phyloP scores from a whole-genome alignment of 2,888 invertebrate genomes.

The Crossocerus cetratus region DNA sequence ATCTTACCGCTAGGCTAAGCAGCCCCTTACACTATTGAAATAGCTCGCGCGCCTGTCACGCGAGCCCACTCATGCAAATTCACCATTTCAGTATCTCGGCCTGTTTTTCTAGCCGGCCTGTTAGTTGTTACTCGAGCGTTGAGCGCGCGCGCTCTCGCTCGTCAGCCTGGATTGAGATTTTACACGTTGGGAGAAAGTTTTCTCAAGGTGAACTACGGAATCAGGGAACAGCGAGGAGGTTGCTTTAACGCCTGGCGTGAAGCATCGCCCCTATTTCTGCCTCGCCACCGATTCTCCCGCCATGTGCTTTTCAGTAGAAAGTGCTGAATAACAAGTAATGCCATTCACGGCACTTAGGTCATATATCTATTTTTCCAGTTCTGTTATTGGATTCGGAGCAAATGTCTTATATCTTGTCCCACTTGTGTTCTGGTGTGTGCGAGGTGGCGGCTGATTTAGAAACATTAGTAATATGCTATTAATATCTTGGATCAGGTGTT shows the following conservation, averaged over 20 bases:
- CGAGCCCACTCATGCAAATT: neutral
- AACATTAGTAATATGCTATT: no score
- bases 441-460: no score
- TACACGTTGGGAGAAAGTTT: constrained; percentile 35
- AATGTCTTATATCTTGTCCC: no score
- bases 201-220: constrained; percentile 38
- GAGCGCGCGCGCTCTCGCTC: neutral
- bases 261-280: constrained; percentile 1
- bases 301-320: no score
- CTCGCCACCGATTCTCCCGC: no score
- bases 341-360: no score
- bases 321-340: no score
- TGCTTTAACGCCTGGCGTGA: neutral
- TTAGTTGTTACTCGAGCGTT: neutral
- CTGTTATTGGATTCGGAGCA: no score
- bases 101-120: neutral
- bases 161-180: constrained; percentile 18
- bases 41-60: neutral
- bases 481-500: no score
- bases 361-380: no score
- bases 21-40: constrained; percentile 3
- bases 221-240: constrained; percentile 17
- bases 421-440: no score
- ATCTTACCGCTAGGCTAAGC: neutral
- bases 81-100: neutral